Base-by-base conservation (phyloP, 2,113 vertebrate species). In the Gulo gulo region DNA sequence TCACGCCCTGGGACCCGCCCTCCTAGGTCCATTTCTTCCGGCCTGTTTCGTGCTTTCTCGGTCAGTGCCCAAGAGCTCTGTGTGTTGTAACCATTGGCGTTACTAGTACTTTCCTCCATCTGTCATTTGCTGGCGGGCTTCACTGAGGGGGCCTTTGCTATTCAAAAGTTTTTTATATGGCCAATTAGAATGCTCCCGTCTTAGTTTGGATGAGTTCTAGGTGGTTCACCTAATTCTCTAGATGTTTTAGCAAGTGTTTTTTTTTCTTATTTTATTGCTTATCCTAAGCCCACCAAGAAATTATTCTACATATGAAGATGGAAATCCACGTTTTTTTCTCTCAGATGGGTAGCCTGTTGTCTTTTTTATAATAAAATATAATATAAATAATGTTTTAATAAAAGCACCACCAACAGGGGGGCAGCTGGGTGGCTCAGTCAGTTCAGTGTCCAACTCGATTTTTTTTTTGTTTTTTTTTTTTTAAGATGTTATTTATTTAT, bases 71-170 rank as follows among this genome's bases (percentile, higher is more conserved):
- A 59, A 23, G 34, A 42, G 26, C 29, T 69, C 42, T 45, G 20
- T 45, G 24, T 7, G 3, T 7, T 12, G 26, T 1, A n/a, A 10
- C n/a, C 2, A 2, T 4, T 26, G 34, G 34, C 1, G 21, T 50
- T 7, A 10, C 52, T 24, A 6, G 24, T 8, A 18, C 24, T 65
- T 55, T 47, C 63, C 69, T 93, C 0, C 2, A 13, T 21, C 14
- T 47, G 2, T 82, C 26, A 1, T 34, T 71, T 55, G 45, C 69
- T 50, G 2, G 45, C 69, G n/a, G 2, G 0, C 50, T 78, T 59
- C 7, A 76, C 5, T 50, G 15, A 23, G 2, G 24, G 65, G 2
- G 15, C 36, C 55, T 81, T 57, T 20, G 36, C 36, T 29, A 18
- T 15, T 8, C 23, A 12, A 7, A 36, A 42, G 36, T 21, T 23